Evolutionary conservation across 2,113 vertebrate genomes (phyloP).

Genomic region (Plecturocebus donacophilus): DNA sequence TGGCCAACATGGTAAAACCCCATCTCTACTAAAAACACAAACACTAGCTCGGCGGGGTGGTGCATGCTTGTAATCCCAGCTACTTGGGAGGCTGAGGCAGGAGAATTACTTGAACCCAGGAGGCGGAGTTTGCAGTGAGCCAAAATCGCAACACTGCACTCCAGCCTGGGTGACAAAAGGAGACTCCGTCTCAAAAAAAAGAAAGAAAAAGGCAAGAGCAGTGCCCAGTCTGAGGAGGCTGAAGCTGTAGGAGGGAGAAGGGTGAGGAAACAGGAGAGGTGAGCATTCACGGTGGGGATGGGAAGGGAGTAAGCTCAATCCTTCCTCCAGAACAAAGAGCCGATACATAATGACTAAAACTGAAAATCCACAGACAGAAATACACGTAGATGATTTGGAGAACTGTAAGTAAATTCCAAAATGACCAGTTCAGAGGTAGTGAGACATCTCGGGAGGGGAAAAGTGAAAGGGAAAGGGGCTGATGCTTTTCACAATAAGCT

Average conservation of each 20-base stretch:
- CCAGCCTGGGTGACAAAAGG: too few species aligned
- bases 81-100: too few species aligned
- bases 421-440: background rate
- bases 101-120: too few species aligned
- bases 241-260: too few species aligned
- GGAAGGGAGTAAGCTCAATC: background rate
- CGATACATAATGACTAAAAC: too few species aligned
- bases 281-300: fast-evolving
- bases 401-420: background rate
- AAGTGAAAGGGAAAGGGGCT: background rate
- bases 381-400: background rate
- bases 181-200: too few species aligned
- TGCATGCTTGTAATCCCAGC: too few species aligned
- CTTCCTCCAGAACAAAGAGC: background rate
- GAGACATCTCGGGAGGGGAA: background rate
- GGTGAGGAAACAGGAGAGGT: fast-evolving
- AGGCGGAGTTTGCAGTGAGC: too few species aligned
- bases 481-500: background rate
- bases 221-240: background rate
- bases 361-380: background rate
- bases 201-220: background rate
- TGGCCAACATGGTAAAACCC: too few species aligned
- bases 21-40: too few species aligned
- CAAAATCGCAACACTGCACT: too few species aligned
- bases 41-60: too few species aligned